These are phyloP conservation scores for Troides helena DNA, from an alignment of 2,888 invertebrate species.

Conservation along the genomic window DNA sequence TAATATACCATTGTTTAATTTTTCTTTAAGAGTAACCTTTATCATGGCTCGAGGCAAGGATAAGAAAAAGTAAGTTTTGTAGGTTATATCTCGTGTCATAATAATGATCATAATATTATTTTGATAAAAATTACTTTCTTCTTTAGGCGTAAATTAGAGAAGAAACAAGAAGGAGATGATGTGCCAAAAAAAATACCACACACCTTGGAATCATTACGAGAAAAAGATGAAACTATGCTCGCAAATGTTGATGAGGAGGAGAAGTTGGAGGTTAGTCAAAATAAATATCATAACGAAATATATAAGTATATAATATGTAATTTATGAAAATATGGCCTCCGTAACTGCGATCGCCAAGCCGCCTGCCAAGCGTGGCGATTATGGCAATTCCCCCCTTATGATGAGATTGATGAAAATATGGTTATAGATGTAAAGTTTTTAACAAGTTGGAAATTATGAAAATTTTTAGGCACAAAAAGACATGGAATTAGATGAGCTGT, in stretches of 20 bases:
- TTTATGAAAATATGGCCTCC: too few species aligned
- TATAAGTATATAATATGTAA: too few species aligned
- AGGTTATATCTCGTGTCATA: conserved; percentile 40
- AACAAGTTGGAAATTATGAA: too few species aligned
- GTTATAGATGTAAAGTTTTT: too few species aligned
- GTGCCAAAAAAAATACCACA: conserved; percentile 84
- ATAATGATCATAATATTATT: not conserved
- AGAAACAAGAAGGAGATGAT: conserved; percentile 74
- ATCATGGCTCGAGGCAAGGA: conserved; percentile 75
- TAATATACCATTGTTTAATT: not conserved
- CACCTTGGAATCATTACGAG: conserved; percentile 95
- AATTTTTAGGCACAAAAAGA: conserved; percentile 81
- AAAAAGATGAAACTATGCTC: conserved; percentile 94
- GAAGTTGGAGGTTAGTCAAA: conserved; percentile 82
- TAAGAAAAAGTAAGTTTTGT: conserved; percentile 69
- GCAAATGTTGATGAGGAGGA: conserved; percentile 88
- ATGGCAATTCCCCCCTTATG: too few species aligned
- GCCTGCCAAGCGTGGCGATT: too few species aligned
- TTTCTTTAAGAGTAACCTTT: not conserved
- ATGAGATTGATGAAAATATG: too few species aligned
- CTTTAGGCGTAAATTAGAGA: conserved; percentile 69
- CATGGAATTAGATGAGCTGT: conserved; percentile 91
- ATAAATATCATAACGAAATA: too few species aligned
- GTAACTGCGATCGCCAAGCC: too few species aligned
- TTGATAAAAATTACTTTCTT: conserved; percentile 23